Evolutionary conservation across 2,113 vertebrate genomes (phyloP).

Genomic region (Dromaius novaehollandiae): DNA sequence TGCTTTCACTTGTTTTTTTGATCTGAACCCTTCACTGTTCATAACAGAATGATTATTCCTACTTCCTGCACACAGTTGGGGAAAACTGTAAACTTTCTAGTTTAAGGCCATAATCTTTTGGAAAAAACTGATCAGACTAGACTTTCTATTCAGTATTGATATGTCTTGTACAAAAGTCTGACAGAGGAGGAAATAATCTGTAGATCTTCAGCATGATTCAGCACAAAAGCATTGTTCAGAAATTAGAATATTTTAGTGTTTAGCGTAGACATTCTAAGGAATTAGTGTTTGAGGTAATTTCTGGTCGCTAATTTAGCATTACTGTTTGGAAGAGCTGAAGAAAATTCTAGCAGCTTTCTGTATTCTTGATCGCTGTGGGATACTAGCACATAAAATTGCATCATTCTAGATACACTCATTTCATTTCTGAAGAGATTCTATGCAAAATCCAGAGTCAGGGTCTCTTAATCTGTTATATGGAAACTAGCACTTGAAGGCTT

Average conservation of each 20-base stretch:
- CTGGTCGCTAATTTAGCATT: not conserved
- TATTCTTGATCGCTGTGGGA: not conserved
- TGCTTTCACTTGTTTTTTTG: not conserved
- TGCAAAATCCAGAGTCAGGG: not conserved
- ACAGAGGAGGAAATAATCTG: not conserved
- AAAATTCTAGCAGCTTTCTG: not conserved
- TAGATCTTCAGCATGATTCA: not conserved
- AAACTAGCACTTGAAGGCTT: not conserved
- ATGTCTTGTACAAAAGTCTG: not conserved
- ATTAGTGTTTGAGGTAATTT: not conserved
- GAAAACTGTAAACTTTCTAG: not conserved
- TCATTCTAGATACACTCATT: not conserved
- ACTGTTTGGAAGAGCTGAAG: not conserved
- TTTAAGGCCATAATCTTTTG: not conserved
- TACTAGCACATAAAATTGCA: not conserved
- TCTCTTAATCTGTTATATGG: not conserved
- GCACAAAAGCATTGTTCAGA: not conserved
- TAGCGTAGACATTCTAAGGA: not conserved
- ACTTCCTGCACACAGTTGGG: not conserved
- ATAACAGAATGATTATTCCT: not conserved
- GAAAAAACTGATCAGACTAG: not conserved
- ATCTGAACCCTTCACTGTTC: not conserved
- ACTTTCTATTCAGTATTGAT: not conserved
- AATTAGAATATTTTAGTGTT: not conserved
- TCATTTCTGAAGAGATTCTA: not conserved